phyloP scores from a whole-genome alignment of 2,797 vertebrate genomes.

The Borostomias antarcticus region DNA sequence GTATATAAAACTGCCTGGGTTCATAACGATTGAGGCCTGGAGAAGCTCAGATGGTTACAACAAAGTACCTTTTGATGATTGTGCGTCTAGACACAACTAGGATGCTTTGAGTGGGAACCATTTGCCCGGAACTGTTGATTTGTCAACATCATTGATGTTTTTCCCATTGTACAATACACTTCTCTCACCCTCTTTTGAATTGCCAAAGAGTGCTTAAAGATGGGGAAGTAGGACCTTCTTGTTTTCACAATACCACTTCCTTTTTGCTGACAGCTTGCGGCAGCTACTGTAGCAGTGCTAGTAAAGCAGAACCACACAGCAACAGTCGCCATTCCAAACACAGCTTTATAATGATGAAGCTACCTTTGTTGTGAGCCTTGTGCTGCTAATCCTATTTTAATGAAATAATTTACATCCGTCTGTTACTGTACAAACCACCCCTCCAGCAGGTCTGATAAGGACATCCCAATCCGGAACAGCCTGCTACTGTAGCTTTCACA shows the following conservation, averaged over 20 bases:
- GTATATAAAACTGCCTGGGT: slow-evolving; percentile 3
- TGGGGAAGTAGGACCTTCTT: not conserved
- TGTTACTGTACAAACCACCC: no score
- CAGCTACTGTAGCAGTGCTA: no score
- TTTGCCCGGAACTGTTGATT: slow-evolving; percentile 65
- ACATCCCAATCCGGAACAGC: no score
- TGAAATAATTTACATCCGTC: no score
- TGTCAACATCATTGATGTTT: slow-evolving; percentile 54
- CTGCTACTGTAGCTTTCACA: not conserved
- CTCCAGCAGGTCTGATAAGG: no score
- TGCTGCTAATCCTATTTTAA: no score
- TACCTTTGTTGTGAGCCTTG: no score
- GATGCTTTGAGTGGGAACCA: slow-evolving; percentile 48
- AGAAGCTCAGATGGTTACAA: slow-evolving; percentile 30
- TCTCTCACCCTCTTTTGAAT: slow-evolving; percentile 52
- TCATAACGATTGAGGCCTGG: slow-evolving; percentile 7
- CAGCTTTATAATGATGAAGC: no score
- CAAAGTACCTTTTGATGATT: slow-evolving; percentile 41
- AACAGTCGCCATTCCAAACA: no score
- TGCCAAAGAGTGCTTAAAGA: slow-evolving; percentile 18
- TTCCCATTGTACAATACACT: slow-evolving; percentile 44
- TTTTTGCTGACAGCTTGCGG: no score
- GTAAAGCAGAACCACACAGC: no score
- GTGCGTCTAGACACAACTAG: slow-evolving; percentile 50
- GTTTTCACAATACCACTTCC: no score